These are phyloP conservation scores for Allophyes oxyacanthae DNA, from an alignment of 2,888 invertebrate species.

Conservation along the genomic window DNA sequence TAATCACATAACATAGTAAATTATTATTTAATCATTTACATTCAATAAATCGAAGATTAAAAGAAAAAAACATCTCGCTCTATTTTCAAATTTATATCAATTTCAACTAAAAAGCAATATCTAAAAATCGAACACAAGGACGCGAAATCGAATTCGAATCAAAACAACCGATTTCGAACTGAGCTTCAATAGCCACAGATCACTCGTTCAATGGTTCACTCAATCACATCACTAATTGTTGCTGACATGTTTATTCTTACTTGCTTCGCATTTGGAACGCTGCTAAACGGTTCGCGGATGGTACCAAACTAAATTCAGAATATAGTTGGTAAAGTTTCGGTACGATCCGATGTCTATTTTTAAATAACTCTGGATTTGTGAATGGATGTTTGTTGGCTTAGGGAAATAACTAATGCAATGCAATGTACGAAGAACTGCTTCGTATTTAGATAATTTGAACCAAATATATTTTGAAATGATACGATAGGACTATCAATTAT, in stretches of 20 bases:
- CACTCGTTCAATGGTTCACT: slow-evolving; percentile 26
- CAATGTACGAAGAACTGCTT: slow-evolving; percentile 15
- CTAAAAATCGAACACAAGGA: slow-evolving; percentile 3
- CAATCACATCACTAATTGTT: slow-evolving; percentile 40
- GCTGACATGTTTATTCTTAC: slow-evolving; percentile 23
- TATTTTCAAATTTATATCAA: too few relatives aligned
- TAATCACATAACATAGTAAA: too few relatives aligned
- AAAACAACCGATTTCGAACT: slow-evolving; percentile 18
- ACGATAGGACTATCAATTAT: not conserved
- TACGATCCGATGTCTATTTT: slow-evolving; percentile 58
- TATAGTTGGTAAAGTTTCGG: slow-evolving; percentile 43
- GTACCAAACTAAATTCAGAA: slow-evolving; percentile 53
- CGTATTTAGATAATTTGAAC: slow-evolving; percentile 6
- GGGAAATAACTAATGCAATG: slow-evolving; percentile 39
- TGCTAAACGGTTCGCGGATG: slow-evolving; percentile 52
- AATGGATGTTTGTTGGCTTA: slow-evolving; percentile 55
- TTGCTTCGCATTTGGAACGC: slow-evolving; percentile 22
- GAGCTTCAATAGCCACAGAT: slow-evolving; percentile 25
- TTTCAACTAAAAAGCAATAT: too few relatives aligned
- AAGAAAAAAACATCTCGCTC: not conserved
- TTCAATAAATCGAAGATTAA: too few relatives aligned
- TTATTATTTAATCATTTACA: too few relatives aligned
- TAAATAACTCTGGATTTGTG: slow-evolving; percentile 56
- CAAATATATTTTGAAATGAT: not conserved
- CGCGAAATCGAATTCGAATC: slow-evolving; percentile 12